Evolutionary conservation across 2,888 invertebrate species (phyloP), one percentile per base, ranked within the genome.

Genomic region (Slavum lentiscoides): DNA sequence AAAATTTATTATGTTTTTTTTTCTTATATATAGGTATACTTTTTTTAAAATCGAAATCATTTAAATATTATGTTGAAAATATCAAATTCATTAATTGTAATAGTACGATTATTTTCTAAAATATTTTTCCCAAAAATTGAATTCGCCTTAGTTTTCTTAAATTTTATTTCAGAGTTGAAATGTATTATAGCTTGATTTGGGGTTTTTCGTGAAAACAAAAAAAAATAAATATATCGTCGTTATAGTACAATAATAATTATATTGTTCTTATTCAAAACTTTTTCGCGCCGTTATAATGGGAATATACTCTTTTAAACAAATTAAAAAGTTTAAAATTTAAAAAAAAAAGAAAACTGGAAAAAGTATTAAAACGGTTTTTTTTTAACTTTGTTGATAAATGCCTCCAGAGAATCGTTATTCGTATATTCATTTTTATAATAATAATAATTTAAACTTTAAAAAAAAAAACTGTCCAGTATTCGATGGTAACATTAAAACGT

Each of bases 281-380:
- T 69, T 69, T 68, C 23, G 9, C 19, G 9, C 19, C 17, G 53
- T 8, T 19, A 55, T 69, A 53, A 30, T 69, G 23, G 17, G 30
- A 69, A 53, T 19, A 55, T 55, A 19, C 55, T 19, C 11, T 19
- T 30, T 55, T n/a, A 55, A 55, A 53, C 5, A 30, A 69, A 55
- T 61, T 69, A 69, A 13, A 69, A 69, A 55, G 13, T 55, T 69
- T 37, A 30, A 55, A 55, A 53, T 69, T 69, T 17, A 23, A 0
- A 68, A 30, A 69, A 30, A 23, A 68, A 21, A 49, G 6, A 68
- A 49, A 23, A 23, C 15, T 17, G 17, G 15, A 17, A 23, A 68
- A 17, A 21, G 9, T 49, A 23, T 49, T 49, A 23, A 49, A 66
- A 49, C 49, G 13, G 39, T 39, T 39, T 66, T n/a, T 55, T 55